Percentiles rank a stretch among this genome's conserved stretches.
Conservation (phyloP, 92 coral and sea anemone species). For the Meandrina meandrites region DNA sequence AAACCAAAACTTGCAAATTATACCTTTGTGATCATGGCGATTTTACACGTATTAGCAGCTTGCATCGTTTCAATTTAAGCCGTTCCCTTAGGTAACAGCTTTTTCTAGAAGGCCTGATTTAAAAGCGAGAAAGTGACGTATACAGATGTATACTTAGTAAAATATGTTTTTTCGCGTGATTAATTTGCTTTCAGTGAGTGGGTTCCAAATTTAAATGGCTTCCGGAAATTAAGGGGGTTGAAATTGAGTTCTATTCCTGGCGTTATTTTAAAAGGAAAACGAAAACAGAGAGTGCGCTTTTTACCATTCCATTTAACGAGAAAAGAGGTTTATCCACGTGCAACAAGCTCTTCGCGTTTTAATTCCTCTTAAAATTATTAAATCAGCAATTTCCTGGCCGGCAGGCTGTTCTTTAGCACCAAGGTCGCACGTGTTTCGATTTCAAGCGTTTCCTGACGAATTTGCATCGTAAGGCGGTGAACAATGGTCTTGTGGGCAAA, state of each 20-base stretch:
- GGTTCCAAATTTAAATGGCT: background rate
- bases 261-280: background rate
- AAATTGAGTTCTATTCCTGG: background rate
- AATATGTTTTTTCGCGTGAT: background rate
- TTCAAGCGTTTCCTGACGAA: constrained; percentile 19
- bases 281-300: background rate
- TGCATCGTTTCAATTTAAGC: constrained; percentile 15
- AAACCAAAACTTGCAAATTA: constrained; percentile 18
- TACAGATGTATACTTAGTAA: background rate
- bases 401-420: constrained; percentile 20
- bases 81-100: background rate
- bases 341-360: background rate
- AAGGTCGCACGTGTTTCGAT: constrained; percentile 19
- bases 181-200: background rate
- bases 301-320: background rate
- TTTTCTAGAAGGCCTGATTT: background rate
- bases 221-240: background rate
- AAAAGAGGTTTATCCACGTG: background rate
- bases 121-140: background rate
- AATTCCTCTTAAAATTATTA: background rate
- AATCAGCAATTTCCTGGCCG: background rate
- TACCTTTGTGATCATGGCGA: background rate
- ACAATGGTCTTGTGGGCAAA: constrained; percentile 22
- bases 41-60: background rate
- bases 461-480: constrained; percentile 3